These are phyloP conservation scores for Galaxea fascicularis DNA, from an alignment of 92 coral and sea anemone species.

Conservation along the genomic window DNA sequence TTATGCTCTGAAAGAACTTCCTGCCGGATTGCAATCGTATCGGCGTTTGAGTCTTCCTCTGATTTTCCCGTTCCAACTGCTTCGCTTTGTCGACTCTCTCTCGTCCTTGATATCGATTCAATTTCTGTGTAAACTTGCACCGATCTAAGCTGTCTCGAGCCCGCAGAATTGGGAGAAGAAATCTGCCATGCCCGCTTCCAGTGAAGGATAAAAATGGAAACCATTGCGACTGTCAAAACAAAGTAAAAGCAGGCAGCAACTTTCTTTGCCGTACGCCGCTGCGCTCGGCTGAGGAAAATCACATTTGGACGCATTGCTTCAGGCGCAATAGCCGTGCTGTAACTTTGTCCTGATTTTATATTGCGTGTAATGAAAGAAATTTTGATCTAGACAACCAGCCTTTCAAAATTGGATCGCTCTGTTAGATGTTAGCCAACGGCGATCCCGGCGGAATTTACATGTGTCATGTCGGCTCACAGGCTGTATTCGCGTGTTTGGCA, in stretches of 20 bases:
- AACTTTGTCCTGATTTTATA: not conserved
- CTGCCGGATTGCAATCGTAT: not conserved
- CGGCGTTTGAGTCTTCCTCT: not conserved
- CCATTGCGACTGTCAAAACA: slow-evolving; percentile 14
- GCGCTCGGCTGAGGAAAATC: not conserved
- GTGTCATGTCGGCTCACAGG: not conserved
- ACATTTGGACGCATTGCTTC: slow-evolving; percentile 15
- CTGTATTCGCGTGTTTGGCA: not conserved
- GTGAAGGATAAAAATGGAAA: slow-evolving; percentile 25
- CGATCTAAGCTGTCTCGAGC: slow-evolving; percentile 34
- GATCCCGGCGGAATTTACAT: not conserved
- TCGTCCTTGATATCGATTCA: not conserved
- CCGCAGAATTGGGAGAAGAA: not conserved
- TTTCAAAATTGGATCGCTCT: slow-evolving; percentile 9
- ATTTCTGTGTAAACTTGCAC: slow-evolving; percentile 22
- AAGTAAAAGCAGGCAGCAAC: slow-evolving; percentile 3
- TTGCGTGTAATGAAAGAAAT: slow-evolving; percentile 19
- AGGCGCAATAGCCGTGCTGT: not conserved
- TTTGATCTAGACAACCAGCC: slow-evolving; percentile 33
- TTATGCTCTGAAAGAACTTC: slow-evolving; percentile 1
- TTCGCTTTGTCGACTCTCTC: not conserved
- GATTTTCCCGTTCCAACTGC: not conserved
- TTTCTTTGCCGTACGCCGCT: slow-evolving; percentile 21
- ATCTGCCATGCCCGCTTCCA: slow-evolving; percentile 23
- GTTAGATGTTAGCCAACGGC: slow-evolving; percentile 7